phyloP scores from a whole-genome alignment of 2,113 vertebrate genomes.

The Chaetodon auriga region DNA sequence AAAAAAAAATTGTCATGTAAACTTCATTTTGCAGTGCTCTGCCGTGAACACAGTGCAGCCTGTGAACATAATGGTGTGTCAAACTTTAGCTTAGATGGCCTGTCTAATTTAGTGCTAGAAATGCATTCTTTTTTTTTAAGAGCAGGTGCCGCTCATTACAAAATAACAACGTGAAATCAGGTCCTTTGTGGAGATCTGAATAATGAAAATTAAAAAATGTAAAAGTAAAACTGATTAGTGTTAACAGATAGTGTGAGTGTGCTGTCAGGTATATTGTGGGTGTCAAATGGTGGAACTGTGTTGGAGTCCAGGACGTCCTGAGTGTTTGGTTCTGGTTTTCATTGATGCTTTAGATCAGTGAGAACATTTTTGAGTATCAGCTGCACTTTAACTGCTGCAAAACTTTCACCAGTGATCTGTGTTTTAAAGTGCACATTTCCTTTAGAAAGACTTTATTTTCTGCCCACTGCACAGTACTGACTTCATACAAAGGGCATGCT shows the following conservation, averaged over 20 bases:
- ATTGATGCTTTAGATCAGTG: not conserved
- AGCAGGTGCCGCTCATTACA: not conserved
- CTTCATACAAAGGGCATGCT: not conserved
- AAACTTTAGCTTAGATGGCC: not conserved
- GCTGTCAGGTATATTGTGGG: not conserved
- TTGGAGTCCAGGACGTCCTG: not conserved
- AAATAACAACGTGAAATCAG: not conserved
- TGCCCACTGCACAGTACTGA: not conserved
- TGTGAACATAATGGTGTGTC: not conserved
- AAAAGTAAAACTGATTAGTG: too few species aligned
- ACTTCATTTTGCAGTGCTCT: slow-evolving; percentile 13
- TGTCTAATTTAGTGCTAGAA: too few species aligned
- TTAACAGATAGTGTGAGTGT: not conserved
- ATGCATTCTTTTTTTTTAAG: too few species aligned
- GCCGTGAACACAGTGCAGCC: not conserved
- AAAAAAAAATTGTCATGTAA: slow-evolving; percentile 15
- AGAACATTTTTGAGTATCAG: not conserved
- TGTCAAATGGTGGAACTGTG: not conserved
- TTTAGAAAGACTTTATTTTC: not conserved
- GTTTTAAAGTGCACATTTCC: too few species aligned
- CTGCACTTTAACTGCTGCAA: not conserved
- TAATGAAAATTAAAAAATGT: too few species aligned
- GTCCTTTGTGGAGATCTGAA: too few species aligned
- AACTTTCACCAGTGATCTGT: not conserved
- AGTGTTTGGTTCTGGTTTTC: not conserved